Conservation (phyloP, 2,797 vertebrate species). For the Peromyscus aztecus region DNA sequence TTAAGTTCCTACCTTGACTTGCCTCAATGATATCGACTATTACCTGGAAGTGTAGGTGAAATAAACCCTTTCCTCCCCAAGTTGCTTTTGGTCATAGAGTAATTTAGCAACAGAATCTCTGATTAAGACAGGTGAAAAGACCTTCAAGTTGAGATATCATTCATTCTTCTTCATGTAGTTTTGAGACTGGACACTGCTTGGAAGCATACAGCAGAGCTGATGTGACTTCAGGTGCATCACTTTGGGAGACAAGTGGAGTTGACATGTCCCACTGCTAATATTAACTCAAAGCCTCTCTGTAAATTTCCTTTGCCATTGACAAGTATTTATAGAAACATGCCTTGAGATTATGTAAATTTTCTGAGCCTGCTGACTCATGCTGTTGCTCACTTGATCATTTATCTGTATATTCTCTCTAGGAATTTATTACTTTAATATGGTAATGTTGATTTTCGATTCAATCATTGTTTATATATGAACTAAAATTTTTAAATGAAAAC, state of each 20-base stretch:
- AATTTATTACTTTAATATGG: neutral
- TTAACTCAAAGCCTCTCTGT: neutral
- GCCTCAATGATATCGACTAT: neutral
- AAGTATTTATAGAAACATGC: neutral
- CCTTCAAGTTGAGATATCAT: neutral
- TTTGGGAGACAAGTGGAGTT: neutral
- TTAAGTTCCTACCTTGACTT: neutral
- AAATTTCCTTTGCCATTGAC: neutral
- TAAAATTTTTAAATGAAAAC: neutral
- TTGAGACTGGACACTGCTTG: neutral
- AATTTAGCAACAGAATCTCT: neutral
- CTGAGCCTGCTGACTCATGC: neutral
- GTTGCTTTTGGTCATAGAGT: neutral
- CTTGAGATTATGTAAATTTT: neutral
- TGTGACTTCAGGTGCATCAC: neutral
- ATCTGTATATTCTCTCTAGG: neutral
- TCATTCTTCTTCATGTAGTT: neutral
- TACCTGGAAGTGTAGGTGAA: neutral
- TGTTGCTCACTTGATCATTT: neutral
- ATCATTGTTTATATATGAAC: neutral
- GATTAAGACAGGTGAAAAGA: neutral
- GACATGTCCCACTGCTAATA: neutral
- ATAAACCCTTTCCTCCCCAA: neutral
- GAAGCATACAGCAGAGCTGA: neutral
- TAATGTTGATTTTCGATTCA: neutral